Evolutionary conservation across 1,140 invertebrate genomes (phyloP).

Genomic region (Pogonus chalceus): DNA sequence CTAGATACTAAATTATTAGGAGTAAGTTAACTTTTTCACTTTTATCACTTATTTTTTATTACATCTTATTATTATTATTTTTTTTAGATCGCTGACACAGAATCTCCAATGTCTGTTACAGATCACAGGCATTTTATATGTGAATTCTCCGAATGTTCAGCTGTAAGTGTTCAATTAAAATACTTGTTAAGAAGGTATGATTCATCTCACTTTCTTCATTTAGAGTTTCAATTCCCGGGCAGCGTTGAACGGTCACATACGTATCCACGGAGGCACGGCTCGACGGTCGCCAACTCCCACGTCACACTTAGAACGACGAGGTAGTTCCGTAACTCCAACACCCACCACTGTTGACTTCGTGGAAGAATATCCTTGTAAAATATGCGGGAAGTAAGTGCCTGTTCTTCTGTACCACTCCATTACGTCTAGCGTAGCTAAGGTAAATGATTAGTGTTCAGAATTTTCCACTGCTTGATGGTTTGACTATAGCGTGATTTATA

Average conservation of each 20-base stretch:
- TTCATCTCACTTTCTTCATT: constrained; percentile 25
- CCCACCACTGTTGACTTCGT: constrained; percentile 12
- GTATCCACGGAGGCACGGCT: constrained; percentile 48
- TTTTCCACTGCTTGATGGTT: neutral
- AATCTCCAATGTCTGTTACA: constrained; percentile 28
- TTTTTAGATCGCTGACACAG: constrained; percentile 31
- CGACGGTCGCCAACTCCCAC: constrained; percentile 46
- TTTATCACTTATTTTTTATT: neutral
- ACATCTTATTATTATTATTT: constrained; percentile 5
- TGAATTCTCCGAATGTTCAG: constrained; percentile 55
- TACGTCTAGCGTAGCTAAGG: constrained; percentile 23
- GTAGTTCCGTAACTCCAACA: constrained; percentile 27
- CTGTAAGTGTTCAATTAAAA: constrained; percentile 49
- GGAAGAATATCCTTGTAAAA: constrained; percentile 81
- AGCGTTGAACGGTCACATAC: constrained; percentile 64
- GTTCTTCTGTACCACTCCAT: constrained; percentile 40
- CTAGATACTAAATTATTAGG: constrained; percentile 31
- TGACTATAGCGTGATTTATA: neutral
- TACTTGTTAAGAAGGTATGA: neutral
- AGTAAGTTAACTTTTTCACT: constrained; percentile 20
- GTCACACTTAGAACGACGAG: constrained; percentile 30
- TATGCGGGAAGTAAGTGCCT: constrained; percentile 98
- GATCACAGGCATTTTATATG: constrained; percentile 39
- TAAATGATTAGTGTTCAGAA: constrained; percentile 21
- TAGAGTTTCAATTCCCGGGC: constrained; percentile 73